These are phyloP conservation scores for Melanogrammus aeglefinus DNA, from an alignment of 2,797 vertebrate species.

Conservation along the genomic window DNA sequence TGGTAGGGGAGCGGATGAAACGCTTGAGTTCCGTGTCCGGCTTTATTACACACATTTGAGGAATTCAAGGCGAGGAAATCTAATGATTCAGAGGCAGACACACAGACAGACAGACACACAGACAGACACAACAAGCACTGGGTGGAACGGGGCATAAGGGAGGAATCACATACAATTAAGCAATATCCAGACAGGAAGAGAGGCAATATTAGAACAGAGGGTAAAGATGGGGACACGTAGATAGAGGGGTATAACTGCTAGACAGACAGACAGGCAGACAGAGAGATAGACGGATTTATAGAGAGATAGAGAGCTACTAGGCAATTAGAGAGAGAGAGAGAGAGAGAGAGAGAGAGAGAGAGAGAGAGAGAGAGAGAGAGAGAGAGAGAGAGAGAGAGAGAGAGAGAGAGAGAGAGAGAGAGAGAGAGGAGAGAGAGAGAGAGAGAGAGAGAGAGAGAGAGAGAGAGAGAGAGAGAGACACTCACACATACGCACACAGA, in stretches of 20 bases:
- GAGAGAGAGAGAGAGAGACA: not conserved
- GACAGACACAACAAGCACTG: not conserved
- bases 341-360: constrained; percentile 14
- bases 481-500: not conserved
- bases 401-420: not conserved
- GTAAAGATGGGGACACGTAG: not conserved
- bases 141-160: not conserved
- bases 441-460: not conserved
- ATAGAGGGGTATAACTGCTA: not conserved
- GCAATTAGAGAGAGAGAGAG: not conserved
- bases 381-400: not conserved
- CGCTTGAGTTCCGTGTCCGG: not conserved
- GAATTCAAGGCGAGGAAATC: not conserved
- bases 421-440: constrained; percentile 16
- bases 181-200: not conserved
- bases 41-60: not conserved
- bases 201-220: no score
- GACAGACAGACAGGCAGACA: not conserved
- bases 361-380: constrained; percentile 1
- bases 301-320: not conserved
- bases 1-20: not conserved
- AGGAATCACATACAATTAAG: constrained; percentile 1
- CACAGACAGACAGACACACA: not conserved
- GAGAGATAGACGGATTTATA: not conserved
- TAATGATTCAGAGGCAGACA: not conserved